phyloP scores from a whole-genome alignment of 2,888 invertebrate genomes.

The Desoria tigrina region DNA sequence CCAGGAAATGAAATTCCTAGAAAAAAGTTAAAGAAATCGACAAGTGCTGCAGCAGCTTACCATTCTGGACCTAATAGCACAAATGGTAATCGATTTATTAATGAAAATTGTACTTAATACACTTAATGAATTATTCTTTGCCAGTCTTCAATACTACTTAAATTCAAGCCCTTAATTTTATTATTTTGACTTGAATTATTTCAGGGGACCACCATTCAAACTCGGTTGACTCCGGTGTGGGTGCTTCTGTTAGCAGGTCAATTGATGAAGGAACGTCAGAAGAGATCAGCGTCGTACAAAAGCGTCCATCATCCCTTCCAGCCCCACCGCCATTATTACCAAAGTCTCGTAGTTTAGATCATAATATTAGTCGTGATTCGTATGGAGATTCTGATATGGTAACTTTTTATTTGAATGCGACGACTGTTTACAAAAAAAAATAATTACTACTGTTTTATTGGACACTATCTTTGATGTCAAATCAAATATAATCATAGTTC shows the following conservation, averaged over 20 bases:
- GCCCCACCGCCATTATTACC: slow-evolving; percentile 42
- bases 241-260: slow-evolving; percentile 52
- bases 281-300: slow-evolving; percentile 38
- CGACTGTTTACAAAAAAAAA: too few relatives aligned
- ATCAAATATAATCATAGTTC: too few relatives aligned
- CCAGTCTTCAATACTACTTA: too few relatives aligned
- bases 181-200: too few relatives aligned
- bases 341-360: slow-evolving; percentile 53
- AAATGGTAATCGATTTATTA: slow-evolving; percentile 52
- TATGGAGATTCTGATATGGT: slow-evolving; percentile 33
- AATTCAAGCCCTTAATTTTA: too few relatives aligned
- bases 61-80: slow-evolving; percentile 47
- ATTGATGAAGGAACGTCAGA: slow-evolving; percentile 47
- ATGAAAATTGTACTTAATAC: too few relatives aligned
- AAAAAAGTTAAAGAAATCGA: slow-evolving; percentile 52
- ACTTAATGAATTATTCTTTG: too few relatives aligned
- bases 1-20: slow-evolving; percentile 42
- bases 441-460: too few relatives aligned
- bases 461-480: too few relatives aligned
- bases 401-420: too few relatives aligned
- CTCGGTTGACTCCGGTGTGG: slow-evolving; percentile 53
- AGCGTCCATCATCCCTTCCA: slow-evolving; percentile 46
- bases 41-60: slow-evolving; percentile 47
- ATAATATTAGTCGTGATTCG: slow-evolving; percentile 34
- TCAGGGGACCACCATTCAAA: slow-evolving; percentile 16